phyloP scores from a whole-genome alignment of 2,888 invertebrate genomes.

The Strigamia maritima region DNA sequence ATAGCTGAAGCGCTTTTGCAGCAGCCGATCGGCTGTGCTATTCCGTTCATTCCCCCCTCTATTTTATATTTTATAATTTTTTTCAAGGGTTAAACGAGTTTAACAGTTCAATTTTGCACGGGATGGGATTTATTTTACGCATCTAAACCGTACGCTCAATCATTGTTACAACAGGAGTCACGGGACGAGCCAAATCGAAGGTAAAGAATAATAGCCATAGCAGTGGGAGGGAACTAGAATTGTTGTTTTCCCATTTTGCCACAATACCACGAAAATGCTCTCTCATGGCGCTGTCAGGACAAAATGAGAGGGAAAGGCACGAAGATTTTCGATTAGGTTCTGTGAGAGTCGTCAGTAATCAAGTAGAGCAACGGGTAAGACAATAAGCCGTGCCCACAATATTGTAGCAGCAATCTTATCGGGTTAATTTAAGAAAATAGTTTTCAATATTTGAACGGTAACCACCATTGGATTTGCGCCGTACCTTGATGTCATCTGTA shows the following conservation, averaged over 20 bases:
- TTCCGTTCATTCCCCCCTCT: background rate
- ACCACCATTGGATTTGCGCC: constrained; percentile 19
- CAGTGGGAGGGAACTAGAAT: constrained; percentile 26
- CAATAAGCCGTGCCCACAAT: background rate
- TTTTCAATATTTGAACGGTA: background rate
- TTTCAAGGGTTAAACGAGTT: background rate
- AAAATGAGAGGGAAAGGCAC: constrained; percentile 36
- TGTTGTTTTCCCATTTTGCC: constrained; percentile 37
- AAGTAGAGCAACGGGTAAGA: constrained; percentile 35
- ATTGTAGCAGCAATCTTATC: background rate
- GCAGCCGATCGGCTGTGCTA: constrained; percentile 13
- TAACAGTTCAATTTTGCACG: background rate
- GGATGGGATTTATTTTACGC: background rate
- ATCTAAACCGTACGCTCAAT: background rate
- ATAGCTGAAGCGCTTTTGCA: background rate
- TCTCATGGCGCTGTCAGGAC: constrained; percentile 38
- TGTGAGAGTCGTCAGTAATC: constrained; percentile 36
- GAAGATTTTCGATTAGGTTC: constrained; percentile 38
- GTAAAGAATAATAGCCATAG: background rate
- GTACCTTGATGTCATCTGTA: constrained; percentile 26
- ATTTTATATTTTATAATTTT: background rate
- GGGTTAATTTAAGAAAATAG: background rate
- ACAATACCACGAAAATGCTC: constrained; percentile 39
- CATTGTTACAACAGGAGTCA: background rate
- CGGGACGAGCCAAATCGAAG: background rate